Conservation (phyloP, 2,888 invertebrate species). For the Phengaris arion region DNA sequence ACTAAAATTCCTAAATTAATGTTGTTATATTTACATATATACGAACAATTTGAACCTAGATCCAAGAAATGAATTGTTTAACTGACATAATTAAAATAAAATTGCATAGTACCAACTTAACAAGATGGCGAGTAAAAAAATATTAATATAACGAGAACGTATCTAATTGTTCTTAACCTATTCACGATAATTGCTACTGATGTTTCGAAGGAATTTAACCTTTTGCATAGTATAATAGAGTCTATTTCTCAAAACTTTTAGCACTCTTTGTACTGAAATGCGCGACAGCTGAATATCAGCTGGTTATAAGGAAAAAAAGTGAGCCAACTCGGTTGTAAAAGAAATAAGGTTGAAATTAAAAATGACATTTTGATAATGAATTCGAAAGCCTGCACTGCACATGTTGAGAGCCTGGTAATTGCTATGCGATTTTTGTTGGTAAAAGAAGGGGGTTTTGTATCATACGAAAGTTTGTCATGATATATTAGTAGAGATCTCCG, state of each 20-base stretch:
- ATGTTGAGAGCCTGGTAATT: slow-evolving; percentile 19
- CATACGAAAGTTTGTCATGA: too few relatives aligned
- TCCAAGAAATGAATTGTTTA: background rate
- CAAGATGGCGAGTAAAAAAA: background rate
- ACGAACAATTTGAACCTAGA: background rate
- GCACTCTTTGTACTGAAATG: slow-evolving; percentile 21
- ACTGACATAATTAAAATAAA: background rate
- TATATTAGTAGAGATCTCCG: too few relatives aligned
- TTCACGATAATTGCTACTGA: slow-evolving; percentile 7
- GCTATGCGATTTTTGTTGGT: slow-evolving; percentile 13
- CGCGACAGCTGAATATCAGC: slow-evolving; percentile 28
- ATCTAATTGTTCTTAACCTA: slow-evolving; percentile 23
- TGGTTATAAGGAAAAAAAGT: slow-evolving; percentile 5
- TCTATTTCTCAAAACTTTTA: background rate
- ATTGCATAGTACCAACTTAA: background rate
- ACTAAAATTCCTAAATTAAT: too few relatives aligned
- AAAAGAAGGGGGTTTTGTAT: background rate
- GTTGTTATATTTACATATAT: too few relatives aligned
- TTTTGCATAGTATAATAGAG: background rate
- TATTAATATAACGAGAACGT: slow-evolving; percentile 1
- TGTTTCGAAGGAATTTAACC: background rate
- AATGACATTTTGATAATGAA: slow-evolving; percentile 19
- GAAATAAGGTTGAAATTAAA: slow-evolving; percentile 26
- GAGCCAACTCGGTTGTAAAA: background rate
- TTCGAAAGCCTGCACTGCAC: slow-evolving; percentile 26